phyloP scores from a whole-genome alignment of 2,797 vertebrate genomes.

The Channa striata region DNA sequence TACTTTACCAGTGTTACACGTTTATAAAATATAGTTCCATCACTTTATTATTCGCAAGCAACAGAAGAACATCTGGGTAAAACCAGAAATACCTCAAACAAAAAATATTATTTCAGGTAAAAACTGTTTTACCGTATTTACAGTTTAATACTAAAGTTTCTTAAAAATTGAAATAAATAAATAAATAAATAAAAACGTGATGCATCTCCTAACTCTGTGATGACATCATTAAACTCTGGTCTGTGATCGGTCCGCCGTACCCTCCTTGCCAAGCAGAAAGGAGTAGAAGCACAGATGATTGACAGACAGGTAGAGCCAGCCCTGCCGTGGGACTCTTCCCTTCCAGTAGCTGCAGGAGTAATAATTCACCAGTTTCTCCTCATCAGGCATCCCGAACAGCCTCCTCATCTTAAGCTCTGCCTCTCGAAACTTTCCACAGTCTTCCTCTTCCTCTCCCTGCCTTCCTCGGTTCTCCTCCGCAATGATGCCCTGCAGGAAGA shows the following conservation, averaged over 20 bases:
- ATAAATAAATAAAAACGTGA: background rate
- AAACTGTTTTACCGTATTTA: background rate
- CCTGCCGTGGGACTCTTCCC: slow-evolving; percentile 93
- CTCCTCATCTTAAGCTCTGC: slow-evolving; percentile 96
- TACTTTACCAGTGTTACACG: too few relatives aligned
- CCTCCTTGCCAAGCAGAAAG: slow-evolving; percentile 95
- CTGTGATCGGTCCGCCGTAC: slow-evolving; percentile 69
- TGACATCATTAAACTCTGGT: slow-evolving; percentile 7
- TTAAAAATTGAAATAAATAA: background rate
- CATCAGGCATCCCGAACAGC: slow-evolving; percentile 96
- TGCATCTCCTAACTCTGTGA: too few relatives aligned
- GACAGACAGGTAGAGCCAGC: slow-evolving; percentile 96
- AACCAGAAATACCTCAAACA: background rate
- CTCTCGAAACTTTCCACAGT: slow-evolving; percentile 95
- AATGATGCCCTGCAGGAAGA: slow-evolving; percentile 90
- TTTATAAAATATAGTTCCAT: too few relatives aligned
- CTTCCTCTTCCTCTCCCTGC: slow-evolving; percentile 90
- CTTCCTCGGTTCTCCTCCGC: slow-evolving; percentile 95
- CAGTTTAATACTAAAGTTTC: background rate
- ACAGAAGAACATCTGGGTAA: too few relatives aligned
- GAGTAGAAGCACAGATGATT: slow-evolving; percentile 99
- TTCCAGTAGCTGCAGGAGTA: slow-evolving; percentile 99
- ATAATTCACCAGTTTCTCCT: slow-evolving; percentile 97
- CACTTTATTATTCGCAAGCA: too few relatives aligned
- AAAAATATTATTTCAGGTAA: background rate